Percentiles rank a stretch among this genome's conserved stretches.
Evolutionary conservation across 2,113 vertebrate species (phyloP).

Genomic region (Brienomyrus longianalis): DNA sequence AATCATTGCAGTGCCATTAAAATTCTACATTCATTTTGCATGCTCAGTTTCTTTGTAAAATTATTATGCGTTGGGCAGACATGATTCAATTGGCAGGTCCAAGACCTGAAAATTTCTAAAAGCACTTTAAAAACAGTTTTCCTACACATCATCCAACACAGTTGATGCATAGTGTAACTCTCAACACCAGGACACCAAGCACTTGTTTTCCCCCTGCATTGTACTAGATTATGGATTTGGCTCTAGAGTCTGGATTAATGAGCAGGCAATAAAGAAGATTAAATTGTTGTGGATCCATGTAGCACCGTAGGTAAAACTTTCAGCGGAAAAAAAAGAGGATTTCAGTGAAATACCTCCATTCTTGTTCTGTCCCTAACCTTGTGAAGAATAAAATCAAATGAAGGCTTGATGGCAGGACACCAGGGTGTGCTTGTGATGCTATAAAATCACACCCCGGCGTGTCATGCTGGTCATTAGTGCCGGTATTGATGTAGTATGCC

Average conservation of each 20-base stretch:
- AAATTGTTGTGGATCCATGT: conserved; percentile 40
- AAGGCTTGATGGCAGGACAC: neutral
- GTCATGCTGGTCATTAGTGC: neutral
- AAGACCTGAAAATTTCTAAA: neutral
- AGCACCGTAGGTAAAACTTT: conserved; percentile 1
- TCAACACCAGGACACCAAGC: neutral
- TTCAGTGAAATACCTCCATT: neutral
- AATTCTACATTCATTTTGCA: neutral
- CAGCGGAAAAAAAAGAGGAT: neutral
- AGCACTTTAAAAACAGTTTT: neutral
- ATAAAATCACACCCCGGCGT: neutral
- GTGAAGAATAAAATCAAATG: neutral
- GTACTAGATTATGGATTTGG: conserved; percentile 50
- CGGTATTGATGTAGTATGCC: neutral
- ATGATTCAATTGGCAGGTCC: neutral
- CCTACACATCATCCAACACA: neutral
- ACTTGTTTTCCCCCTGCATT: conserved; percentile 15
- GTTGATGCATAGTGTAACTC: neutral
- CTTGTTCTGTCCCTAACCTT: conserved; percentile 10
- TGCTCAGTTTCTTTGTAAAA: neutral
- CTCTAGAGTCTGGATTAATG: conserved; percentile 49
- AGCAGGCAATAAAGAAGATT: conserved; percentile 55
- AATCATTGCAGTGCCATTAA: neutral
- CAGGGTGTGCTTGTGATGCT: neutral
- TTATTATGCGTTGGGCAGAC: neutral